Evolutionary conservation across 2,888 invertebrate species (phyloP), one percentile per base, ranked within the genome.

Genomic region (Acholoe squamosa): DNA sequence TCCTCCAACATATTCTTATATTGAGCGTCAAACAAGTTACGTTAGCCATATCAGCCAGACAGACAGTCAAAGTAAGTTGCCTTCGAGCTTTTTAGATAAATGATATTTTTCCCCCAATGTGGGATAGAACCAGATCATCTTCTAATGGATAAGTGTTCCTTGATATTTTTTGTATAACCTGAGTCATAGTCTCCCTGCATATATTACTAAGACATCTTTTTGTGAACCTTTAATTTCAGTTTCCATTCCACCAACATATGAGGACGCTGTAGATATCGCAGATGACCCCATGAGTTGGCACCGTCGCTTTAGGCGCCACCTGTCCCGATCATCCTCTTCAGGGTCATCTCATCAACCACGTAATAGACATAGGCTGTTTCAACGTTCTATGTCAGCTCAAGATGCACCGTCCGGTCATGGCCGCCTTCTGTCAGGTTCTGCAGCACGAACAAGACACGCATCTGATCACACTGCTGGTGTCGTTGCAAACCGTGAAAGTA

Each of bases 1-100:
- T 22, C 93, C 93, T 0, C 93, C 93, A 19, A 92, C 92, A 28
- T 93, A 93, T 84, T 92, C 93, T 14, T 84, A 91, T 51, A 92
- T 93, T 5, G 93, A 92, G 77, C 67, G 93, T 19, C 92, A 93
- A 90, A 92, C 92, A 19, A 92, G 92, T 54, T 93, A 92, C 89
- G 92, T 92, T 89, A 92, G 92, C 89, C 91, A 93, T 51, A 92
- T 93, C 91, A 92, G 92, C 76, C 91, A 91, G 88, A 90, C 91
- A 80, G 92, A 92, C 61, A 92, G 92, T 89, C 92, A 93, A 84
- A 77, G 91, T 91, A 86, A 88, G 90, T 89, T 19, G 12, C 19
- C 10, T 54, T 19, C n/a, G n/a, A 7, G n/a, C n/a, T 61, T 7
- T 61, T 61, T 61, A n/a, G 61, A 61, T 61, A 12, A n/a, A n/a